Base-by-base conservation (phyloP, 35 echinoderm and acorn worm species). In the Ophiothrix spiculata region DNA sequence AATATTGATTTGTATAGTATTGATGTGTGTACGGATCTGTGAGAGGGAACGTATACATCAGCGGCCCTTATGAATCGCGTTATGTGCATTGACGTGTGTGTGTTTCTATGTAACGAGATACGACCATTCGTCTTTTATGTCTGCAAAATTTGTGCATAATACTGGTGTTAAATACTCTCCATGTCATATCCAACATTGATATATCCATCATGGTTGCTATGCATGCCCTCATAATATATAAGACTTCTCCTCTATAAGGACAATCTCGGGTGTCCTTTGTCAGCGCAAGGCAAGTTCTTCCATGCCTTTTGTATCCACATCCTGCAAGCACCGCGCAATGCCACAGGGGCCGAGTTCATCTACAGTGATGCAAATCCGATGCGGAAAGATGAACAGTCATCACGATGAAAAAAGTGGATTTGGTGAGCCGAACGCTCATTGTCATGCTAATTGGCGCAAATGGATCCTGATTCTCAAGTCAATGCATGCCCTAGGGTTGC, bases 51-150 rank as follows among this genome's bases (percentile, higher is more conserved):
- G 60, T 69, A 69, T 69, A 69, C 60, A 15, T 69, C 60, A n/a
- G 60, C 19, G 17, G 60, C 16, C 60, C 60, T 69, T 69, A 69
- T 69, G 60, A 69, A 69, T 69, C 29, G 60, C 60, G 60, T 69
- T n/a, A 69, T 69, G 60, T 69, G 60, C 60, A 69, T 69, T 69
- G 60, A 69, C 60, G 60, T 69, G 60, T 69, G 60, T 69, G 60
- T 69, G 60, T 69, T 69, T 69, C 60, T 69, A 69, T 69, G 60
- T 69, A 69, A 69, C 60, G 60, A 69, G 60, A 69, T 69, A 15
- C 60, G 60, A 69, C 60, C 60, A 69, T 69, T 69, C 60, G 60
- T 69, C 17, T 69, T 28, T 69, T 28, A 69, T 69, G 60, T 69
- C 60, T 69, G 60, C 17, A 25, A 69, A 69, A 69, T 69, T 69